Evolutionary conservation across 1,140 invertebrate species (phyloP).

Genomic region (Hermetia illucens): DNA sequence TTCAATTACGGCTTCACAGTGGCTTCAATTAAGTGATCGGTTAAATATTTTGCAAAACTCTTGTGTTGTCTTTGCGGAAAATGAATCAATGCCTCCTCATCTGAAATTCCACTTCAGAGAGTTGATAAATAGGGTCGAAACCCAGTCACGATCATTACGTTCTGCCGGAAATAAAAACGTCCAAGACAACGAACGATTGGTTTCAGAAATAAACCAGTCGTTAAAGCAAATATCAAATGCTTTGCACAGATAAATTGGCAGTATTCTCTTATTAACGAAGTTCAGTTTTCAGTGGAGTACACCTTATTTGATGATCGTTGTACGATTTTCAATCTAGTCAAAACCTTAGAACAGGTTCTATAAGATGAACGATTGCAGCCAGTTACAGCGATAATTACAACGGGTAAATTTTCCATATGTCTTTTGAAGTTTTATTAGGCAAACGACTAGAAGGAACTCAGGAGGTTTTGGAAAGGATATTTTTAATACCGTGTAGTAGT

Average conservation of each 20-base stretch:
- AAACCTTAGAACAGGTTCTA: too few relatives aligned
- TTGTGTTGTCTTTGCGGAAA: conserved; percentile 52
- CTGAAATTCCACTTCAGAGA: conserved; percentile 81
- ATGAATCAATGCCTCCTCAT: conserved; percentile 64
- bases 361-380: too few relatives aligned
- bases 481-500: too few relatives aligned
- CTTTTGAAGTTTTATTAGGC: too few relatives aligned
- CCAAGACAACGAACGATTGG: conserved; percentile 48
- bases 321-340: too few relatives aligned
- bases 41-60: conserved; percentile 62
- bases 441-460: too few relatives aligned
- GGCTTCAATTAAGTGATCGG: conserved; percentile 75
- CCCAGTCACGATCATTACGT: conserved; percentile 58
- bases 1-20: conserved; percentile 46
- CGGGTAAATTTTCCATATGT: too few relatives aligned
- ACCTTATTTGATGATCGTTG: too few relatives aligned
- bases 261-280: neutral
- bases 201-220: conserved; percentile 62
- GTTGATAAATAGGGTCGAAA: conserved; percentile 64
- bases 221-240: conserved; percentile 69
- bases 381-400: too few relatives aligned
- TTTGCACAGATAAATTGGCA: conserved; percentile 53
- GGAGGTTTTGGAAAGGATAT: too few relatives aligned
- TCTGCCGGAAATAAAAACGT: conserved; percentile 55
- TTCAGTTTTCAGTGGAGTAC: conserved; percentile 1